Percentiles rank a stretch among this genome's conserved stretches.
Conservation (phyloP, 2,888 invertebrate genomes). For the Eristalis arbustorum region DNA sequence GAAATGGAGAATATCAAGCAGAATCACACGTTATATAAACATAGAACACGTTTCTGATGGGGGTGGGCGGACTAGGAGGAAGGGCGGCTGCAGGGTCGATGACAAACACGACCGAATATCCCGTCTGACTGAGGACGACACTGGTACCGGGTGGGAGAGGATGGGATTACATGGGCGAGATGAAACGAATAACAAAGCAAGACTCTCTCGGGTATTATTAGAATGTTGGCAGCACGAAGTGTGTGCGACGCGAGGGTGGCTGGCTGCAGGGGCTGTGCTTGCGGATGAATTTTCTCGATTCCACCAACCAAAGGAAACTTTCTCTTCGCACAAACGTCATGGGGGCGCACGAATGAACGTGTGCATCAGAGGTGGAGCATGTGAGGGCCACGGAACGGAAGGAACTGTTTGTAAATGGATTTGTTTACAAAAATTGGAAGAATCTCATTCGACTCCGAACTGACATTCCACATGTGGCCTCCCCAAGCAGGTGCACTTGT, state of each 20-base stretch:
- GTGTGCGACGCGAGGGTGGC: not conserved
- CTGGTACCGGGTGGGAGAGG: not conserved
- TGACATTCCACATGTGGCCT: too few species aligned
- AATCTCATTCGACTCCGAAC: too few species aligned
- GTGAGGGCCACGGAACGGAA: not conserved
- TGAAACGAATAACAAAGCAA: slow-evolving; percentile 47
- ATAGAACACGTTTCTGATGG: not conserved
- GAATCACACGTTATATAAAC: slow-evolving; percentile 49
- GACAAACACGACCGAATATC: slow-evolving; percentile 34
- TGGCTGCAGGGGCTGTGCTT: slow-evolving; percentile 2
- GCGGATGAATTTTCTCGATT: slow-evolving; percentile 28
- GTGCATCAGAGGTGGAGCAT: not conserved
- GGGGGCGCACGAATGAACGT: not conserved
- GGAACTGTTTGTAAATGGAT: not conserved
- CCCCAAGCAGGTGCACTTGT: too few species aligned
- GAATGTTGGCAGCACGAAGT: slow-evolving; percentile 26
- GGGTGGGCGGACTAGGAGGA: not conserved
- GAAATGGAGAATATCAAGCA: slow-evolving; percentile 69
- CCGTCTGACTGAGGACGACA: not conserved
- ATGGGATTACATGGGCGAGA: slow-evolving; percentile 50
- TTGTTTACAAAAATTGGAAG: not conserved
- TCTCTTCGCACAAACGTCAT: not conserved
- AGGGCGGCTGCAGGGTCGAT: not conserved
- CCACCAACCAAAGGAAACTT: slow-evolving; percentile 15
- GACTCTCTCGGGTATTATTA: slow-evolving; percentile 58